Evolutionary conservation across 2,113 vertebrate species (phyloP).

Genomic region (Macrotus californicus): DNA sequence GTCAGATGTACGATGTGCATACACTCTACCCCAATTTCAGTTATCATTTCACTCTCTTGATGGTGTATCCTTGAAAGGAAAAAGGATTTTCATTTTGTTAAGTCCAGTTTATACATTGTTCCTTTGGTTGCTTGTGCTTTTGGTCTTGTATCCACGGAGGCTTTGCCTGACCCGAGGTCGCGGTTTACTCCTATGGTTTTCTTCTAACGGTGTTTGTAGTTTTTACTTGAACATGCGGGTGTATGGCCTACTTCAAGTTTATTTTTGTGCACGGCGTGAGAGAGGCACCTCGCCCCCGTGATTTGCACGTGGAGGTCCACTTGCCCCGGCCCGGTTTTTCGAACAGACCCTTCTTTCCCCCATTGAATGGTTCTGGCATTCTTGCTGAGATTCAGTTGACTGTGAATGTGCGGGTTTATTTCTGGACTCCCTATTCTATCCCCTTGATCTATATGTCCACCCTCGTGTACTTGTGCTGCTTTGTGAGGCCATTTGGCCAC

Average conservation of each 20-base stretch:
- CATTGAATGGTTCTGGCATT: neutral
- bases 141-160: neutral
- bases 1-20: neutral
- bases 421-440: neutral
- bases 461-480: neutral
- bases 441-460: accelerated
- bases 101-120: neutral
- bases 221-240: neutral
- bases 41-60: neutral
- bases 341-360: neutral
- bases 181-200: neutral
- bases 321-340: neutral
- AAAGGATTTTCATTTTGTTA: neutral
- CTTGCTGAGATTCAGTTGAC: neutral
- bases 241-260: no score
- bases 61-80: neutral
- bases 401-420: neutral
- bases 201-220: neutral
- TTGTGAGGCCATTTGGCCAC: neutral
- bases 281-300: neutral
- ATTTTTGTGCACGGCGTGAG: neutral
- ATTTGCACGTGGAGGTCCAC: neutral
- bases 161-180: neutral
- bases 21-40: neutral
- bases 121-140: neutral